These are phyloP conservation scores for Pseudobourletiella spinata DNA, from an alignment of 1,140 invertebrate genomes.

Conservation along the genomic window DNA sequence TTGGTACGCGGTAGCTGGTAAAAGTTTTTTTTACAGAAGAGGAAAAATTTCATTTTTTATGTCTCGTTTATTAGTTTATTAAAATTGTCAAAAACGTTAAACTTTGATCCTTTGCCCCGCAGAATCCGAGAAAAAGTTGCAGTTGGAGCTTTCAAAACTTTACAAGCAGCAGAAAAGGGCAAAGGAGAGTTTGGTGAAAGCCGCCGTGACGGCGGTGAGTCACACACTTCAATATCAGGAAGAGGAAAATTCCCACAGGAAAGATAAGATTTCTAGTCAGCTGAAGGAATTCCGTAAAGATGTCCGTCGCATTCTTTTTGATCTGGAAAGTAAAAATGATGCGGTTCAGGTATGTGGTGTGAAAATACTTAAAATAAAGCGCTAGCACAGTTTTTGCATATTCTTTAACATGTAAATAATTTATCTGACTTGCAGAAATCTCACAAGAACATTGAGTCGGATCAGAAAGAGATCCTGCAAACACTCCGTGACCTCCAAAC, in stretches of 20 bases:
- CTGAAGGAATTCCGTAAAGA: constrained; percentile 29
- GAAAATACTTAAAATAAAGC: neutral
- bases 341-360: constrained; percentile 9
- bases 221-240: constrained; percentile 8
- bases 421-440: constrained; percentile 19
- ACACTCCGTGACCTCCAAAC: constrained; percentile 14
- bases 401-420: neutral
- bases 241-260: constrained; percentile 14
- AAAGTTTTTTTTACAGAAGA: no score
- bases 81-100: neutral
- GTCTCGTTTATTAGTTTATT: neutral
- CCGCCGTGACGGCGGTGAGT: constrained; percentile 9
- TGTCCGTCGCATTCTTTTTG: constrained; percentile 12
- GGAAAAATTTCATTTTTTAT: neutral
- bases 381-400: neutral
- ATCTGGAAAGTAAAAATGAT: constrained; percentile 21
- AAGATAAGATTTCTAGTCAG: constrained; percentile 19
- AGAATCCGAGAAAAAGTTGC: constrained; percentile 11
- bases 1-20: no score
- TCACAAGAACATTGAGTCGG: constrained; percentile 20
- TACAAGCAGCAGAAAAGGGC: constrained; percentile 19
- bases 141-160: constrained; percentile 8
- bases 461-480: constrained; percentile 24
- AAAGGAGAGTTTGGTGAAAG: constrained; percentile 16
- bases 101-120: no score